These are phyloP conservation scores for Philopedon plagiatum DNA, from an alignment of 2,888 invertebrate species.

Conservation along the genomic window DNA sequence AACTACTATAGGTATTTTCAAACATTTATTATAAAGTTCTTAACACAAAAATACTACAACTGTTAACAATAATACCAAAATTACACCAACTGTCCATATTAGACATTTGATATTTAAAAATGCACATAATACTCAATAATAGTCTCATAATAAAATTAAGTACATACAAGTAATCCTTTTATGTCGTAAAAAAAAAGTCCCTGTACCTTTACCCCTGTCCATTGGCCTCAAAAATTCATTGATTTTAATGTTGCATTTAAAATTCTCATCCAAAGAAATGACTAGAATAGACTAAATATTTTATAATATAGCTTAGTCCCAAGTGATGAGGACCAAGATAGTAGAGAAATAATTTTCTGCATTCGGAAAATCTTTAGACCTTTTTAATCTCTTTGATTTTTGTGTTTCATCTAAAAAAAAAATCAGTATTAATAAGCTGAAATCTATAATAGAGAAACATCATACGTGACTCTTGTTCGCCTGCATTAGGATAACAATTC, in stretches of 20 bases:
- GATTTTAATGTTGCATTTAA: not conserved
- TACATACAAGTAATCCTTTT: not conserved
- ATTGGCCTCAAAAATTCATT: too few species aligned
- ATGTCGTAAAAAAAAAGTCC: too few species aligned
- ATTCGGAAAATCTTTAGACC: conserved; percentile 53
- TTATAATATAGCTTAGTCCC: conserved; percentile 52
- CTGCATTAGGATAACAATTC: conserved; percentile 54
- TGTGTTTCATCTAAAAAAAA: conserved; percentile 24
- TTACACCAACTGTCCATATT: not conserved
- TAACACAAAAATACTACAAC: too few species aligned
- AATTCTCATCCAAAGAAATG: not conserved
- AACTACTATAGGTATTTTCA: not conserved
- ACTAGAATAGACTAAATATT: conserved; percentile 1
- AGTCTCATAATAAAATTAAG: not conserved
- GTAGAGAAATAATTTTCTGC: conserved; percentile 60
- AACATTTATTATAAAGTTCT: not conserved
- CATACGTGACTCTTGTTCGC: not conserved
- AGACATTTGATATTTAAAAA: not conserved
- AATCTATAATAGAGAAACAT: not conserved
- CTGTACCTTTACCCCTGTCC: too few species aligned
- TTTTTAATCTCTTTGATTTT: conserved; percentile 52
- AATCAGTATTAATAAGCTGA: not conserved
- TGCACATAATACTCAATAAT: not conserved
- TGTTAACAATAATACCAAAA: not conserved
- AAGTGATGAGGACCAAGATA: conserved; percentile 60